Percentiles rank a stretch among this genome's conserved stretches.
Conservation (phyloP, 2,113 vertebrate genomes). For the Isichthys henryi region DNA sequence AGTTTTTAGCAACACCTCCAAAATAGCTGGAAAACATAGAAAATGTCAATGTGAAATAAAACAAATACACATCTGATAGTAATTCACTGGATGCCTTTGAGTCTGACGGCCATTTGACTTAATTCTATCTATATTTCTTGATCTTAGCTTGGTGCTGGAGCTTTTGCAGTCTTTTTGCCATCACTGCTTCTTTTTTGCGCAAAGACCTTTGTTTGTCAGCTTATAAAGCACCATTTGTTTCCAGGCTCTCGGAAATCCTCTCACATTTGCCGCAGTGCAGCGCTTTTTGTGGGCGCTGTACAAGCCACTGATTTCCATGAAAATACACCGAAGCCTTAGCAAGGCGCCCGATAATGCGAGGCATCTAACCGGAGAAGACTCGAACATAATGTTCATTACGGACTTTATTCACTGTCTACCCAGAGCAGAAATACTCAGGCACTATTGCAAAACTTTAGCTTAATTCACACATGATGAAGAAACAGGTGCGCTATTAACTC, state of each 20-base stretch:
- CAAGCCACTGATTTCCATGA: conserved; percentile 8
- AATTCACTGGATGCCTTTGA: background rate
- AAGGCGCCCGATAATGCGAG: background rate
- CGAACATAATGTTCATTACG: background rate
- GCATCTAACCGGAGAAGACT: background rate
- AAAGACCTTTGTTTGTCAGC: background rate
- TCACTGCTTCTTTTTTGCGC: background rate
- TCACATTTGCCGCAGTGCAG: background rate
- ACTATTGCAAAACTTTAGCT: background rate
- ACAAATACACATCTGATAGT: background rate
- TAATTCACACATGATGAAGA: background rate
- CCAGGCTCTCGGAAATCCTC: background rate
- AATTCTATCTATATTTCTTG: background rate
- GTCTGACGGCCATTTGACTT: background rate
- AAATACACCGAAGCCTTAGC: background rate
- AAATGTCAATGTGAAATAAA: background rate
- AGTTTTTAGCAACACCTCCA: background rate
- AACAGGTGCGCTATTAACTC: background rate
- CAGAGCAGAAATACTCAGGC: background rate
- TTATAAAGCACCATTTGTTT: background rate
- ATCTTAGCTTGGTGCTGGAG: background rate
- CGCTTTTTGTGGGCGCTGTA: background rate
- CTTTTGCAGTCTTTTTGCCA: background rate
- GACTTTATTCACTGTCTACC: background rate
- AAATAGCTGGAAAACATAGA: background rate